Evolutionary conservation across 2,888 invertebrate species (phyloP).

Genomic region (Hetaerina titia): DNA sequence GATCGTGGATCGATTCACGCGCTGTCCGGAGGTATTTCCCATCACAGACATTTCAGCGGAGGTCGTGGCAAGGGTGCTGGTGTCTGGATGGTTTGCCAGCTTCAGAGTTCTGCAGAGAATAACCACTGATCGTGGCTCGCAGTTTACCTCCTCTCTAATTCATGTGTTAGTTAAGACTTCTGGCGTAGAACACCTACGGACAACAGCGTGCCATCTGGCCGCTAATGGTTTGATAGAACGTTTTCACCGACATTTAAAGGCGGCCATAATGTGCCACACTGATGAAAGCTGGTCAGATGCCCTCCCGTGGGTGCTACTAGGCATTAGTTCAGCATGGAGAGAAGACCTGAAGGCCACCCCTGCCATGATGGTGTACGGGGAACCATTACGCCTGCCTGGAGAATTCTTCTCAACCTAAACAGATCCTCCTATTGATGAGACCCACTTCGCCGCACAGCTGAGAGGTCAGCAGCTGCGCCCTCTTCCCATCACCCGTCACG

Average conservation of each 20-base stretch:
- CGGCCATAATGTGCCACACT: too few species aligned
- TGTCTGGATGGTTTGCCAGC: neutral
- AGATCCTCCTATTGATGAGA: neutral
- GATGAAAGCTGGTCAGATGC: too few species aligned
- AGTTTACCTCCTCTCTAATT: neutral
- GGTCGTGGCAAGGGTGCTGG: neutral
- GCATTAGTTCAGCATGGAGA: neutral
- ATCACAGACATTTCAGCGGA: neutral
- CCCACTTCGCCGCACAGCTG: neutral
- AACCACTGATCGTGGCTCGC: neutral
- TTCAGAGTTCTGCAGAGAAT: neutral
- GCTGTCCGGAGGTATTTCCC: neutral
- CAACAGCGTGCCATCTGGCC: neutral
- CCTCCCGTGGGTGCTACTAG: neutral
- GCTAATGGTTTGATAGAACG: neutral
- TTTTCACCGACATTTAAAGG: neutral
- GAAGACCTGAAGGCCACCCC: neutral
- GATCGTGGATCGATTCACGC: neutral
- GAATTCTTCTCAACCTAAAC: slow-evolving; percentile 19
- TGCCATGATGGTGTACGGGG: neutral
- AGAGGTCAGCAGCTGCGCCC: slow-evolving; percentile 43
- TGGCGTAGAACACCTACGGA: neutral
- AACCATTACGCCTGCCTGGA: slow-evolving; percentile 48
- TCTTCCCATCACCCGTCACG: neutral
- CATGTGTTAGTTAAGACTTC: neutral